Evolutionary conservation across 2,888 invertebrate genomes (phyloP), one percentile per base, ranked within the genome.

Genomic region (Cabera pusaria): DNA sequence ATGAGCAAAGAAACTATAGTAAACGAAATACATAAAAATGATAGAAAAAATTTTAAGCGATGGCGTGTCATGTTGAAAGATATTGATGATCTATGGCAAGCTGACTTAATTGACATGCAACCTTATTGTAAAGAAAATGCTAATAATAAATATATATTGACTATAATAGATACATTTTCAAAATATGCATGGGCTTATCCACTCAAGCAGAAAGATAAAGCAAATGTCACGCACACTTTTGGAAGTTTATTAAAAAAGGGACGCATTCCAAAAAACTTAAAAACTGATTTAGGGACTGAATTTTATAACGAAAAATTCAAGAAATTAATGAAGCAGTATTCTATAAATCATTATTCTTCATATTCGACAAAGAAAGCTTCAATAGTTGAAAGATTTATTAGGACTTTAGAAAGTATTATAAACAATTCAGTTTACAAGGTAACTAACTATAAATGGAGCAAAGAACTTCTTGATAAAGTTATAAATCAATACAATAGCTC

Each of bases 61-160:
- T 52, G 72, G 26, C 39, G 44, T 22, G 68, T 69, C 11, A 56
- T 66, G 12, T 55, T 69, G 16, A 64, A 65, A 39, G 70, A 65
- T 29, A 45, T 76, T 5, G 63, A 74, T 53, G 72, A 79, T 47
- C 54, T 72, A 5, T 74, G 70, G 73, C 78, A 79, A 57, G 64
- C 66, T 6, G 75, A 80, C 63, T 58, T 77, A 6, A 70, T 54
- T 32, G 63, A 48, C 23, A 39, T 47, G 44, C 48, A 45, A 29
- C 16, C 17, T 19, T 12, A 24, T 10, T 37, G 20, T 5, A 34
- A 34, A n/a, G 3, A 6, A 6, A 36, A 41, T 19, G 2, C n/a
- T 1, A 18, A 9, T 1, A 9, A 17, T 17, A 40, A 11, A 3
- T 40, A 21, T 14, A 29, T 40, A 3, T 22, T 40, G 5, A 17